A percentile compares a stretch with the other conserved stretches of the same genome.
Evolutionary conservation across 2,797 vertebrate genomes (phyloP).

Genomic region (Pristis pectinata): DNA sequence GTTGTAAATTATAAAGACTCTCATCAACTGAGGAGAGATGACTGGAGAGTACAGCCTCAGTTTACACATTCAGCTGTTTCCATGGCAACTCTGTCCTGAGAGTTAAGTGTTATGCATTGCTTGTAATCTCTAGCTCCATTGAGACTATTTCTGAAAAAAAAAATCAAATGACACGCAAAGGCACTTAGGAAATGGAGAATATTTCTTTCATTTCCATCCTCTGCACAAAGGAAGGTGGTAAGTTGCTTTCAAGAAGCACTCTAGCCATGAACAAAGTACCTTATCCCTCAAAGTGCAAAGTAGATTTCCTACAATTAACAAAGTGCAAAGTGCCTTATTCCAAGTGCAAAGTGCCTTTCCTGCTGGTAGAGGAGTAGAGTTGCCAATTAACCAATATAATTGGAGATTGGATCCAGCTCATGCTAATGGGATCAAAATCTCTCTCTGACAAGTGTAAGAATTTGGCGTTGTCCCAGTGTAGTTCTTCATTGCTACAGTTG

Average conservation of each 20-base stretch:
- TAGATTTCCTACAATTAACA: background rate
- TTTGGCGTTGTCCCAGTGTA: background rate
- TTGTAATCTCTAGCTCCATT: constrained; percentile 24
- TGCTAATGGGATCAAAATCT: background rate
- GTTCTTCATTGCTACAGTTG: background rate
- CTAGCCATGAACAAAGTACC: background rate
- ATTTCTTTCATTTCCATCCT: background rate
- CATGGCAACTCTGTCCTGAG: constrained; percentile 18
- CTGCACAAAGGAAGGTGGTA: background rate
- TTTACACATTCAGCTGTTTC: constrained; percentile 29
- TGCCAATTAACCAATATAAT: background rate
- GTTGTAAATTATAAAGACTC: constrained; percentile 13
- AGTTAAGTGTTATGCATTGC: constrained; percentile 25
- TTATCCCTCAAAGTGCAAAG: background rate
- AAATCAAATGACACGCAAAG: background rate
- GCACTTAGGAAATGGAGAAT: background rate
- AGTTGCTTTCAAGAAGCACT: background rate
- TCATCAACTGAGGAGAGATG: constrained; percentile 10
- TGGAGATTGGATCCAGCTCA: background rate
- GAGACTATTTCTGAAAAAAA: constrained; percentile 22
- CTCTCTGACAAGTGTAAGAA: background rate
- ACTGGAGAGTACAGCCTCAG: constrained; percentile 1
- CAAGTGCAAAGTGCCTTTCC: background rate
- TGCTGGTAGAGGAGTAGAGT: background rate
- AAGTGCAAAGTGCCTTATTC: background rate